Evolutionary conservation across 2,888 invertebrate species (phyloP), one percentile per base, ranked within the genome.

Genomic region (Stenolophus ochropezus): DNA sequence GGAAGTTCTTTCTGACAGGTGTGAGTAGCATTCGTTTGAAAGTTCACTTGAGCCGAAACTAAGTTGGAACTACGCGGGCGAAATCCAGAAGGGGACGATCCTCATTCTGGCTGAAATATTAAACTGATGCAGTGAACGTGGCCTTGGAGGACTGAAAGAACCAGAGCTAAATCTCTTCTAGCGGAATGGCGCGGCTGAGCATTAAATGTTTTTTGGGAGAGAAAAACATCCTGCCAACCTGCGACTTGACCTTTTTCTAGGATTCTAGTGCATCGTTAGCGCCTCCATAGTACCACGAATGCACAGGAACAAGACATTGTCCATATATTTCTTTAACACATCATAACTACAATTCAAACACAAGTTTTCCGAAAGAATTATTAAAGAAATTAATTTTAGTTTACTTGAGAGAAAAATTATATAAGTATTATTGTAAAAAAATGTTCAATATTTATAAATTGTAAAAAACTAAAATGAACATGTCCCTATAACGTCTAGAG

Each of bases 241-340:
- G 71, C n/a, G 49, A 11, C 33, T 18, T 23, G 16, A 53, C 27
- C 75, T 75, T 75, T 75, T 75, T 75, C 75, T 75, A 25, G 27
- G 53, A 75, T 53, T 75, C 75, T 75, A 51, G 73, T 49, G 73
- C 73, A 73, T 73, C 73, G 73, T 73, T 73, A 73, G 73, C 71
- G 71, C 71, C 51, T 23, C 73, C 61, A 61, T 51, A 73, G 73
- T 73, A 51, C 49, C 73, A 14, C 65, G 27, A n/a, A 27, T 65
- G 65, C 65, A 65, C 65, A 14, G 69, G 47, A 69, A 42, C 16
- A 16, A 8, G 11, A 20, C 69, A 69, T 69, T 69, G 69, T 69
- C 69, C 69, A 69, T 42, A 69, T 47, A 69, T 69, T 69, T 47
- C 69, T 61, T 61, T 25, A 61, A 23, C 23, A 61, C 23, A 23